Conservation (phyloP, 2,113 vertebrate genomes). For the Passer montanus region DNA sequence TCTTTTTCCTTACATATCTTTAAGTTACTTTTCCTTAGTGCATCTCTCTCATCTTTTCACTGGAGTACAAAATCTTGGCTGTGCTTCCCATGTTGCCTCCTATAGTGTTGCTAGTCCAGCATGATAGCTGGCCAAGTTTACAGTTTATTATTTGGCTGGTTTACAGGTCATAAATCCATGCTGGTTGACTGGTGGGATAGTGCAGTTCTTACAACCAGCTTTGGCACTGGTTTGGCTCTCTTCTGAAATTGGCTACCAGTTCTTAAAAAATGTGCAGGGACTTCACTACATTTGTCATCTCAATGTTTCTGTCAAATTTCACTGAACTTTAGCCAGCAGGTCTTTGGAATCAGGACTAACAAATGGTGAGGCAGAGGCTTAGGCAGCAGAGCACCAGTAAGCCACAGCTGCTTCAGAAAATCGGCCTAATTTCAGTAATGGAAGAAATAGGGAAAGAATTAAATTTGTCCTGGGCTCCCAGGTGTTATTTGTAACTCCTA, state of each 20-base stretch:
- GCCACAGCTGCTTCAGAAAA: neutral
- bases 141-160: neutral
- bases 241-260: neutral
- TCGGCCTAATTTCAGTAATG: neutral
- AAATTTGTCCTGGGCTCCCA: neutral
- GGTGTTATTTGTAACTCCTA: neutral
- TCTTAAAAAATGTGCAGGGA: neutral
- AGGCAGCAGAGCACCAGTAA: neutral
- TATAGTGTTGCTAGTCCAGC: neutral
- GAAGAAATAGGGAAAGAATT: neutral
- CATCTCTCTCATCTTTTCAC: neutral
- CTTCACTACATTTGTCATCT: neutral
- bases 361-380: neutral
- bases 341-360: neutral
- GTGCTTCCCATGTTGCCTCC: neutral
- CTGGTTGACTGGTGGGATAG: neutral
- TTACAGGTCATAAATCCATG: neutral
- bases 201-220: neutral
- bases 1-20: neutral
- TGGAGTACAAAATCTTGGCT: neutral
- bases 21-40: neutral
- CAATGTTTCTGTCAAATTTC: neutral
- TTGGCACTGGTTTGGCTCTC: neutral
- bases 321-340: neutral
- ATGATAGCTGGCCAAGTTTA: neutral